Base-by-base conservation (phyloP, 2,797 vertebrate genomes). In the Rhincodon typus region DNA sequence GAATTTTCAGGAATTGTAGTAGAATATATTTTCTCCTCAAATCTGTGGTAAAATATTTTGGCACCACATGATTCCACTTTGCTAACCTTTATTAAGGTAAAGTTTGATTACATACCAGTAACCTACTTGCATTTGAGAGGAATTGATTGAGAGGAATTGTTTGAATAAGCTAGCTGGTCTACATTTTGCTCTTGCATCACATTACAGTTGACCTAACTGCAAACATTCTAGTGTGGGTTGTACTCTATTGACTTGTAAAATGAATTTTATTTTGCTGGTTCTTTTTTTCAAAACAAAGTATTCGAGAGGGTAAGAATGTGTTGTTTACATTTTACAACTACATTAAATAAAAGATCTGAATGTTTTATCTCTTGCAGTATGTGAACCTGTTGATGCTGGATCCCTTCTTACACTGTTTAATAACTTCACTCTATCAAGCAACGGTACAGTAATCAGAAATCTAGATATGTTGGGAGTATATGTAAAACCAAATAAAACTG, bases 341-440 rank as follows among this genome's bases (percentile, higher is more conserved):
- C 34, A 67, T 67, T 23, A 23, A 67, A 38, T 91, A 66, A 4
- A 69, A 69, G 10, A 25, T 27, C 77, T 69, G 95, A 74, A 0
- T 77, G n/a, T n/a, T 74, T 30, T 3, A 87, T 96, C 87, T 77
- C 46, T 97, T 99, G 99, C 97, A 96, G 97, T 96, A 50, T 99
- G 99, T 96, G 98, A 97, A 96, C 98, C 98, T 0, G 95, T 96
- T 94, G 98, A 97, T 57, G 96, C 97, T 0, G 97, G 97, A 96
- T 97, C 97, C 6, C 96, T 97, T 96, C 96, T 96, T 88, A 97
- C 97, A 15, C 96, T 97, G 96, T 17, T 97, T 74, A 96, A 95
- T 67, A 96, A 96, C 66, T 96, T 97, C 95, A 96, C 95, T n/a
- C 70, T 77, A 46, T 72, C 19, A 27, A 77, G 69, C 30, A 95